Evolutionary conservation across 2,113 vertebrate species (phyloP).

Genomic region (Macheiramphus alcinus): DNA sequence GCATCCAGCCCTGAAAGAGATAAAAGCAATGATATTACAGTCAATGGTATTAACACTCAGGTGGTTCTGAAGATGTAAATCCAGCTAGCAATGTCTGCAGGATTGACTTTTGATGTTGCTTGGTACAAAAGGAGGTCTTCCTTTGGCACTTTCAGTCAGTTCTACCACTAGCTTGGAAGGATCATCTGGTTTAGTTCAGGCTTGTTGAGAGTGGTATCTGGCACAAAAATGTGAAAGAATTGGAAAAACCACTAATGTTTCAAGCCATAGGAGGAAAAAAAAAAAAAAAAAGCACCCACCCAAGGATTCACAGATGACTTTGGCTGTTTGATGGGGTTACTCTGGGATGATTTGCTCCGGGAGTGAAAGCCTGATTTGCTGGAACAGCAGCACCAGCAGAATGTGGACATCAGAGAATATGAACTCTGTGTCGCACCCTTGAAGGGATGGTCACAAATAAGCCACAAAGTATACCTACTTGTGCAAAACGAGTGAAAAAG

Average conservation of each 20-base stretch:
- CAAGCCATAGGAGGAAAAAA: background rate
- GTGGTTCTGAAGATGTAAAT: background rate
- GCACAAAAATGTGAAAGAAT: background rate
- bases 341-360: background rate
- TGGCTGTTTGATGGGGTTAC: background rate
- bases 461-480: background rate
- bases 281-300: too few relatives aligned
- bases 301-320: background rate
- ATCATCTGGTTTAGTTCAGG: background rate
- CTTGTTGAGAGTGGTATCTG: background rate
- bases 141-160: background rate
- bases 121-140: background rate
- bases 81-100: background rate
- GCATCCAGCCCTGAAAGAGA: background rate
- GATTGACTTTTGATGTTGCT: background rate
- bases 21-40: background rate
- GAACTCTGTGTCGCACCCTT: background rate
- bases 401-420: background rate
- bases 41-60: background rate
- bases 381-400: background rate
- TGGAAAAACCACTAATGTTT: background rate
- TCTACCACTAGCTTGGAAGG: background rate
- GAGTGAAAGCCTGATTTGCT: background rate
- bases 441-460: background rate
- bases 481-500: background rate